Evolutionary conservation across 2,113 vertebrate genomes (phyloP).

Genomic region (Ptilonorhynchus violaceus): DNA sequence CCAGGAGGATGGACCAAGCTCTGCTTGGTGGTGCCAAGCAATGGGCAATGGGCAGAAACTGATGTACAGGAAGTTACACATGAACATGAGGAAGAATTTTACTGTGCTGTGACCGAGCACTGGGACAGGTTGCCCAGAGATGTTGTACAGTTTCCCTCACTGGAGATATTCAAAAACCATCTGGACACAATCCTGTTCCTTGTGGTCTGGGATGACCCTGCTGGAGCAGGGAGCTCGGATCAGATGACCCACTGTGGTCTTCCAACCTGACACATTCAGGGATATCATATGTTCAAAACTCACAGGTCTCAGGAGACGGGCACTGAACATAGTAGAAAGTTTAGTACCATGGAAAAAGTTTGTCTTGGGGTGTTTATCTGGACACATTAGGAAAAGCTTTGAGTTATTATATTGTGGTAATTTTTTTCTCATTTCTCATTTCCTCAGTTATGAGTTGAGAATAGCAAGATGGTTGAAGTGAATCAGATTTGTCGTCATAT

Average conservation of each 20-base stretch:
- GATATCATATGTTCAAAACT: not conserved
- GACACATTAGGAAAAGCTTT: not conserved
- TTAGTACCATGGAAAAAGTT: not conserved
- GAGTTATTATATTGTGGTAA: not conserved
- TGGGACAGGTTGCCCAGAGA: not conserved
- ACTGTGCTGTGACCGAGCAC: not conserved
- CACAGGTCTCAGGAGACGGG: fast-evolving
- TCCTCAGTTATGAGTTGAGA: not conserved
- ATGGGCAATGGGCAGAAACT: not conserved
- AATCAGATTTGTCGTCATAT: not conserved
- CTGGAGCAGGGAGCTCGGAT: not conserved
- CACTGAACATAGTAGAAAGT: not conserved
- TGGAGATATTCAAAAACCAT: not conserved
- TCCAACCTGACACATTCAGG: not conserved
- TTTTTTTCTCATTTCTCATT: not conserved
- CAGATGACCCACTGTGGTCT: too few relatives aligned
- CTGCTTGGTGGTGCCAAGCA: not conserved
- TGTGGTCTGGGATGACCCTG: not conserved
- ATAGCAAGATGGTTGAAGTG: not conserved
- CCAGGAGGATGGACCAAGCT: not conserved
- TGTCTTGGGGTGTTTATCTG: not conserved
- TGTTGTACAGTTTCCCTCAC: not conserved
- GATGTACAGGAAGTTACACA: not conserved
- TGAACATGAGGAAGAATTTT: not conserved
- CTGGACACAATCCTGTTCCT: too few relatives aligned